Percentiles rank a stretch among this genome's conserved stretches.
Evolutionary conservation across 1,140 invertebrate genomes (phyloP).

Genomic region (Leptinotarsa texana): DNA sequence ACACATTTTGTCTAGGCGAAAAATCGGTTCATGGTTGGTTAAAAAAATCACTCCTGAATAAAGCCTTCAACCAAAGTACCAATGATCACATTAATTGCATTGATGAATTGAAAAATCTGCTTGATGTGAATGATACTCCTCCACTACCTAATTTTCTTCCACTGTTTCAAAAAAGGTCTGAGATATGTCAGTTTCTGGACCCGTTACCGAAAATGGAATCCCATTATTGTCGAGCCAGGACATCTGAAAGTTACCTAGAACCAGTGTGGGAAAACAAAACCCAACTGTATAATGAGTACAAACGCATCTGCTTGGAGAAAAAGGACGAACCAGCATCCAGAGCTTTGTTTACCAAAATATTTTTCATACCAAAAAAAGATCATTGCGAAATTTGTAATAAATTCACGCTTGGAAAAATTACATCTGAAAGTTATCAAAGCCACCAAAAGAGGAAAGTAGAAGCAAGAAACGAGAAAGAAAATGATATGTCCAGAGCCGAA

Average conservation of each 20-base stretch:
- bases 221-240: not conserved
- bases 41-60: not conserved
- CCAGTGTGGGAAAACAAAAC: not conserved
- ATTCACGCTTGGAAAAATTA: not conserved
- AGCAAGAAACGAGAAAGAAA: too few relatives aligned
- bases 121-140: too few relatives aligned
- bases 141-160: too few relatives aligned
- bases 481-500: slow-evolving; percentile 35
- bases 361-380: slow-evolving; percentile 5
- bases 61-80: not conserved
- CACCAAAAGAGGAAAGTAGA: too few relatives aligned
- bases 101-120: slow-evolving; percentile 7
- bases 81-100: not conserved
- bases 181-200: too few relatives aligned
- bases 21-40: slow-evolving; percentile 15
- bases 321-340: too few relatives aligned
- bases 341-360: not conserved
- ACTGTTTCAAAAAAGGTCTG: too few relatives aligned
- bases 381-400: slow-evolving; percentile 29
- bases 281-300: not conserved
- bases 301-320: not conserved
- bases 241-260: not conserved
- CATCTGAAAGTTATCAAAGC: too few relatives aligned
- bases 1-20: slow-evolving; percentile 10
- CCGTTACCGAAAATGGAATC: not conserved